Base-by-base conservation (phyloP, 2,888 invertebrate genomes). In the Brachycybe producta region DNA sequence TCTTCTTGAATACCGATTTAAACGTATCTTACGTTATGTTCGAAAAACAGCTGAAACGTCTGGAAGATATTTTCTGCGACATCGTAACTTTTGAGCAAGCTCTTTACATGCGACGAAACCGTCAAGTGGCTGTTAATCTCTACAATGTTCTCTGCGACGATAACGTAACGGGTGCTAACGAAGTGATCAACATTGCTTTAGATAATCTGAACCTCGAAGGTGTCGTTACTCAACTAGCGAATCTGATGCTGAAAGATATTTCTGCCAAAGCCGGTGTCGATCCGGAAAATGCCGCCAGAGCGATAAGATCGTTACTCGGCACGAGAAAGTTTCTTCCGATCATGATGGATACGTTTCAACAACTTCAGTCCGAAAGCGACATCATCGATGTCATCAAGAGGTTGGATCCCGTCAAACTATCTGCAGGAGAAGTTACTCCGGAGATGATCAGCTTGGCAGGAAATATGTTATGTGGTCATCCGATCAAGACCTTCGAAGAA, bases 391-490 rank as follows among this genome's bases (percentile, higher is more conserved):
- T 49, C n/a, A 17, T 49, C 15, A 23, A 26, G 2, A 15, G n/a
- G 13, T 32, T 49, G 23, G 26, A 49, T 49, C 49, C 49, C 15
- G 24, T 15, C 1, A 17, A 32, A 40, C 23, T 49, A 26, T 30
- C 49, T 4, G 24, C 19, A 34, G 49, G 49, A 39, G 49, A 49
- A 23, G 42, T 49, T 19, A 24, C 56, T 21, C 52, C 56, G 2
- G 44, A 53, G 21, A 52, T 58, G 2, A 50, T 59, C 23, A 48
- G 51, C 2, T 44, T 55, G 21, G 44, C 54, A 32, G 59, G 59
- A 1, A 55, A 59, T 40, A 49, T 59, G 7, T 44, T 60, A 19
- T 60, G 60, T 49, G 60, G 60, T 2, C 56, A 57, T 17, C 53
- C 57, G 3, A 42, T 59, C 2, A 54, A 51, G 4, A 52, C 55